A percentile compares a stretch with the other conserved stretches of the same genome.
These are phyloP conservation scores for Callopanchax toddi DNA, from an alignment of 2,113 vertebrate genomes.

Conservation along the genomic window DNA sequence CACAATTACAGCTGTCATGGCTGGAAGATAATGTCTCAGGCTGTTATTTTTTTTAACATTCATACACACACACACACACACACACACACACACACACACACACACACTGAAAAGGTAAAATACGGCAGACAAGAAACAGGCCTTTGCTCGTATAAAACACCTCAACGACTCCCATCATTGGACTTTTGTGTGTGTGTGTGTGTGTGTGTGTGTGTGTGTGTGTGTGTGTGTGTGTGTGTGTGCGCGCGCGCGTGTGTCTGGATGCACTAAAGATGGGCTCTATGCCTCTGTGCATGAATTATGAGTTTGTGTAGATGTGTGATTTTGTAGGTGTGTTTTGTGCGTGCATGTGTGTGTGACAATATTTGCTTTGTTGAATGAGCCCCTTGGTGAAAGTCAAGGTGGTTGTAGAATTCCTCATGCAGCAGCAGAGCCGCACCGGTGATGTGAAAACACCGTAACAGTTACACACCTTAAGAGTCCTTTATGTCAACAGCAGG, in stretches of 20 bases:
- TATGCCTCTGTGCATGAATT: conserved; percentile 61
- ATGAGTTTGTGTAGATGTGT: conserved; percentile 47
- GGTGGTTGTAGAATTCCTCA: conserved; percentile 43
- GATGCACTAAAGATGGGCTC: conserved; percentile 44
- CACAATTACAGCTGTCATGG: conserved; percentile 78
- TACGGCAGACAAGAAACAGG: conserved; percentile 57
- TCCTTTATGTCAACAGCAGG: conserved; percentile 32
- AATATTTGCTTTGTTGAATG: conserved; percentile 74
- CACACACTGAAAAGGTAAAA: conserved; percentile 60
- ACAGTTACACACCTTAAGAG: conserved; percentile 38
- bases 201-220: conserved; percentile 16
- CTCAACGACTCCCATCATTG: conserved; percentile 55
- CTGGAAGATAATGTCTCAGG: conserved; percentile 71
- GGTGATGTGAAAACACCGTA: conserved; percentile 41
- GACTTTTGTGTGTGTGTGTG: conserved; percentile 11
- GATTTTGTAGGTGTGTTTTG: conserved; percentile 29
- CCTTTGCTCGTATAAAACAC: conserved; percentile 59
- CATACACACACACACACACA: conserved; percentile 5
- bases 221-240: conserved; percentile 9
- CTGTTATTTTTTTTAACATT: conserved; percentile 26
- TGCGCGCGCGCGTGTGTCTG: conserved; percentile 27
- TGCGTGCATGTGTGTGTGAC: conserved; percentile 27
- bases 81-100: conserved; percentile 16
- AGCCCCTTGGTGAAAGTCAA: conserved; percentile 66
- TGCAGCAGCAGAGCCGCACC: conserved; percentile 45